Evolutionary conservation across 2,797 vertebrate genomes (phyloP).

Genomic region (Pipistrellus nathusii): DNA sequence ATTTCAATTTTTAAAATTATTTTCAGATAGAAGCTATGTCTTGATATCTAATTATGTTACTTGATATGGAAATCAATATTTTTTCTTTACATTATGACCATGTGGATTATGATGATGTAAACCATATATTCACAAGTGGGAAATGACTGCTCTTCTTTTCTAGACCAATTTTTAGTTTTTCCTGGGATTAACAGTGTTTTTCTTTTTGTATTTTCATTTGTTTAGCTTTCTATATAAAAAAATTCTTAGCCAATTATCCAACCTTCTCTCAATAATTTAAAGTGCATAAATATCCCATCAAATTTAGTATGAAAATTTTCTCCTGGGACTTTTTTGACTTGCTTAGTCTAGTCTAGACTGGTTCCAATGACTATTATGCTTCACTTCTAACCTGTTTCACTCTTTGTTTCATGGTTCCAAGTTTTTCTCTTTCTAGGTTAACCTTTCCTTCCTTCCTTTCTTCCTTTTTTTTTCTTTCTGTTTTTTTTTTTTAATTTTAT

Average conservation of each 20-base stretch:
- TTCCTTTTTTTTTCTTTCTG: too few relatives aligned
- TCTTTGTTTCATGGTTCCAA: background rate
- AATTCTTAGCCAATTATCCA: background rate
- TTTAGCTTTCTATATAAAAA: background rate
- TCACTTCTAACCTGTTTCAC: background rate
- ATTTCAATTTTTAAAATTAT: background rate
- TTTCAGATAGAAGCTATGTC: background rate
- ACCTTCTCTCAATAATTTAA: background rate
- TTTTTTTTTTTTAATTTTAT: too few relatives aligned
- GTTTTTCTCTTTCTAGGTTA: slow-evolving; percentile 5
- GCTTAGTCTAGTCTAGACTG: background rate
- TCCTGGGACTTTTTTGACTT: background rate
- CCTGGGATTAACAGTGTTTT: background rate
- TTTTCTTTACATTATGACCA: background rate
- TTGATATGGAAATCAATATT: slow-evolving; percentile 7
- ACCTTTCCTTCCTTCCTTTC: too few relatives aligned
- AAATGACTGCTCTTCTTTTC: background rate
- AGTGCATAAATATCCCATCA: background rate
- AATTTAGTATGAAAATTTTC: background rate
- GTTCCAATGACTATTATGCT: background rate
- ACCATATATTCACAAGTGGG: background rate
- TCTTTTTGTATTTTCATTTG: background rate
- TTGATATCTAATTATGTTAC: background rate
- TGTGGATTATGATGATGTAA: background rate
- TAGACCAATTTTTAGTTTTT: background rate